Base-by-base conservation (phyloP, 2,797 vertebrate genomes). In the Saxicola maurus region DNA sequence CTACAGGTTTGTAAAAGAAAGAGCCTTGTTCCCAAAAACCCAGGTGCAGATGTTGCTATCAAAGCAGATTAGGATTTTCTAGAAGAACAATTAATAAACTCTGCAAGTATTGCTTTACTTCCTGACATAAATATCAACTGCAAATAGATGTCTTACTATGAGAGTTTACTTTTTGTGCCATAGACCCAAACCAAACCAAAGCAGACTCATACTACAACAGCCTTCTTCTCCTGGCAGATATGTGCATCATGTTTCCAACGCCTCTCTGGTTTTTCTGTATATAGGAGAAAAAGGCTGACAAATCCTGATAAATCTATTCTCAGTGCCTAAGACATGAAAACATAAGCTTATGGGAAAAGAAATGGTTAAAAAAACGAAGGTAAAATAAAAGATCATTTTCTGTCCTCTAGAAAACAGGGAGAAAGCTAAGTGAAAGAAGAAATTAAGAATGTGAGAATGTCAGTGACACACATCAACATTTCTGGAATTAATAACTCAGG, bases 151-250 rank as follows among this genome's bases (percentile, higher is more conserved):
- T 49, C 33, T 59, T 55, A 66, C 3, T 7, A 45, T 1, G 1
- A 42, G 3, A 59, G 1, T 25, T 69, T 55, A 14, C 13, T 43
- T 81, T 79, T 76, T 55, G 2, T 60, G 4, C 12, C 16, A 51
- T 61, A 35, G 89, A 60, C 19, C 9, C 30, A 45, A 60, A 64
- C 7, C 4, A 4, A 82, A 59, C 46, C 15, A 35, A 82, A 76
- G 6, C 5, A 80, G 13, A 46, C 6, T 66, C 45, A 42, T 0
- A 2, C 1, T 37, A 10, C 3, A 73, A 30, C 7, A 48, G 2
- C 7, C 4, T 62, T 51, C 31, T 77, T 52, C 11, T 87, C 16
- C 4, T 55, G 19, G 35, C 11, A 81, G 13, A 40, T 64, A 37
- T 21, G 8, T 43, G 7, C 5, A 66, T 40, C 52, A 23, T 28